A percentile compares a stretch with the other conserved stretches of the same genome.
Evolutionary conservation across 1,140 invertebrate genomes (phyloP).

Genomic region (Brachionus manjavacas): DNA sequence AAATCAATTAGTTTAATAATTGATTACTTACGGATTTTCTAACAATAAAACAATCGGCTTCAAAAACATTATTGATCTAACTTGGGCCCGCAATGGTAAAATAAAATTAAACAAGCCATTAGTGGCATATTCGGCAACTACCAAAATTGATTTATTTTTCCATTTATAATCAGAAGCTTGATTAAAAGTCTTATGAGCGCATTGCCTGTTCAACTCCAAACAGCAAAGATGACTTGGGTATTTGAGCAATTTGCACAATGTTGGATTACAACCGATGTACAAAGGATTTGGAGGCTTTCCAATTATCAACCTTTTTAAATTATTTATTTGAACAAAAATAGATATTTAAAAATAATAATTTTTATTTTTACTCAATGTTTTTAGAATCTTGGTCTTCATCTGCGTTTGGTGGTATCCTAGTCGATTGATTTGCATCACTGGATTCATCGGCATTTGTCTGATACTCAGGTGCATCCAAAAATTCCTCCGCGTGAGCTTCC

Average conservation of each 20-base stretch:
- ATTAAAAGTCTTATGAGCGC: not conserved
- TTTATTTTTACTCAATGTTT: not conserved
- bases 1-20: not conserved
- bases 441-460: not conserved
- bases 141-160: constrained; percentile 91
- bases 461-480: not conserved
- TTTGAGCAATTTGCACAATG: constrained; percentile 23
- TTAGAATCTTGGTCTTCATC: not conserved
- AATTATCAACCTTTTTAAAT: not conserved
- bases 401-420: not conserved
- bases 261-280: constrained; percentile 28
- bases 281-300: constrained; percentile 24
- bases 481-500: constrained; percentile 20
- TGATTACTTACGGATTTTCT: constrained; percentile 62
- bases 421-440: not conserved
- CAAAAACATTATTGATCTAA: constrained; percentile 82
- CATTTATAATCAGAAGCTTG: constrained; percentile 89
- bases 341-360: not conserved
- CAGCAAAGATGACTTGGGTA: constrained; percentile 30
- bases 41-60: constrained; percentile 91
- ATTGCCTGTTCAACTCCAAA: constrained; percentile 25
- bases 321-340: not conserved
- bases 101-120: constrained; percentile 98
- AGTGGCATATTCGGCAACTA: constrained; percentile 90
- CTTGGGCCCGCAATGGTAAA: constrained; percentile 89